phyloP scores from a whole-genome alignment of 2,888 invertebrate genomes.

The Aleiodes alternator region DNA sequence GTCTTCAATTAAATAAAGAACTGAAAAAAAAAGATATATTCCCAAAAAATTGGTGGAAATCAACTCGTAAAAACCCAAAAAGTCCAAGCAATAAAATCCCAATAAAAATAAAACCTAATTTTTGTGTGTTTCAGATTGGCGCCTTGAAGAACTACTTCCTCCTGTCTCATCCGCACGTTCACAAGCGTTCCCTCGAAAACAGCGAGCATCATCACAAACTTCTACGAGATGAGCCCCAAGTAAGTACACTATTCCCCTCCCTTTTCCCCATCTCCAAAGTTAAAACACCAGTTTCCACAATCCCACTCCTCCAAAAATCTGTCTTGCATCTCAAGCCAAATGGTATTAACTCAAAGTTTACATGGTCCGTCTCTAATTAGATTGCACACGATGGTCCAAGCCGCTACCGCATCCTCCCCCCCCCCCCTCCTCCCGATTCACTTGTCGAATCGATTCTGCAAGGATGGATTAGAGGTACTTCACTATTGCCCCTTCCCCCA shows the following conservation, averaged over 20 bases:
- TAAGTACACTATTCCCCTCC: constrained; percentile 76
- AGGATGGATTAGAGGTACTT: constrained; percentile 23
- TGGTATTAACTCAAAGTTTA: constrained; percentile 38
- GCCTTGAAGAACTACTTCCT: constrained; percentile 90
- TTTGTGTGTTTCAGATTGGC: constrained; percentile 88
- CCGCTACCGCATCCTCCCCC: constrained; percentile 39
- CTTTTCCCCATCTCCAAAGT: constrained; percentile 57
- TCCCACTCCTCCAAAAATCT: neutral
- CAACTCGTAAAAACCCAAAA: too few species aligned
- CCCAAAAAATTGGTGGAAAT: too few species aligned
- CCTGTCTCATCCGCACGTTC: constrained; percentile 89
- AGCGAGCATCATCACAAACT: constrained; percentile 87
- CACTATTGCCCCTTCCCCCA: neutral
- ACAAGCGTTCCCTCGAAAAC: constrained; percentile 88
- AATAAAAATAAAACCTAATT: constrained; percentile 39
- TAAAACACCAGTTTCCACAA: neutral
- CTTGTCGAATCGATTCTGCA: constrained; percentile 25
- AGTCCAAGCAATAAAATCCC: neutral
- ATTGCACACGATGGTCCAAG: constrained; percentile 70
- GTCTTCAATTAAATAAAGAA: too few species aligned
- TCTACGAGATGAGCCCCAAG: constrained; percentile 86
- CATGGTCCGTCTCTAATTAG: constrained; percentile 39
- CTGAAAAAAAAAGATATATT: too few species aligned
- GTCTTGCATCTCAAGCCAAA: constrained; percentile 28
- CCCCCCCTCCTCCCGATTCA: constrained; percentile 4